These are phyloP conservation scores for Drosophila mettleri DNA, from an alignment of 2,888 invertebrate genomes.

Conservation along the genomic window DNA sequence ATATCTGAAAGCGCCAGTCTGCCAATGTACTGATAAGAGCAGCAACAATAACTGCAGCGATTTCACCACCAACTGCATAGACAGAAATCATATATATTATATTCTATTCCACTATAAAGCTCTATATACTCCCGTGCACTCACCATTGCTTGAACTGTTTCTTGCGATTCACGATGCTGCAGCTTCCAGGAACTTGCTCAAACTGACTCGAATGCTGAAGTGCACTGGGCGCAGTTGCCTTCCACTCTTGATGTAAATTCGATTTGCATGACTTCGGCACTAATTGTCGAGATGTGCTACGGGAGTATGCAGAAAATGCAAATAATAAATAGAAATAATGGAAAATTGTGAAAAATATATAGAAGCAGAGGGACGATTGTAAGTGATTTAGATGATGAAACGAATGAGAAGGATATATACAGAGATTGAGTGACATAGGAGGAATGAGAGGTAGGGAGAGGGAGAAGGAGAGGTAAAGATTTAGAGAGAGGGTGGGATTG, in stretches of 20 bases:
- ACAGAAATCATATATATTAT: slow-evolving; percentile 2
- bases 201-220: slow-evolving; percentile 37
- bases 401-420: too few species aligned
- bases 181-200: slow-evolving; percentile 14
- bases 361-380: not conserved
- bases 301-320: not conserved
- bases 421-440: too few species aligned
- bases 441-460: not conserved
- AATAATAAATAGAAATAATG: too few species aligned
- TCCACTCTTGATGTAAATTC: slow-evolving; percentile 32
- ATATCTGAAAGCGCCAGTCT: slow-evolving; percentile 8
- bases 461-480: not conserved
- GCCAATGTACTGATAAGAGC: slow-evolving; percentile 33
- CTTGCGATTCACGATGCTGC: slow-evolving; percentile 37
- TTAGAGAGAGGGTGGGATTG: too few species aligned
- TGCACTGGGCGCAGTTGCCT: not conserved
- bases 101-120: not conserved
- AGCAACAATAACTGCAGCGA: slow-evolving; percentile 27
- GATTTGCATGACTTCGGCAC: slow-evolving; percentile 48
- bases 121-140: slow-evolving; percentile 2
- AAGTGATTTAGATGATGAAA: not conserved
- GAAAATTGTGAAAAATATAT: not conserved
- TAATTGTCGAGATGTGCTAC: slow-evolving; percentile 20
- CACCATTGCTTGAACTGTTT: slow-evolving; percentile 37
- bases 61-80: slow-evolving; percentile 10